These are phyloP conservation scores for Pelodiscus sinensis DNA, from an alignment of 2,113 vertebrate genomes.

Conservation along the genomic window DNA sequence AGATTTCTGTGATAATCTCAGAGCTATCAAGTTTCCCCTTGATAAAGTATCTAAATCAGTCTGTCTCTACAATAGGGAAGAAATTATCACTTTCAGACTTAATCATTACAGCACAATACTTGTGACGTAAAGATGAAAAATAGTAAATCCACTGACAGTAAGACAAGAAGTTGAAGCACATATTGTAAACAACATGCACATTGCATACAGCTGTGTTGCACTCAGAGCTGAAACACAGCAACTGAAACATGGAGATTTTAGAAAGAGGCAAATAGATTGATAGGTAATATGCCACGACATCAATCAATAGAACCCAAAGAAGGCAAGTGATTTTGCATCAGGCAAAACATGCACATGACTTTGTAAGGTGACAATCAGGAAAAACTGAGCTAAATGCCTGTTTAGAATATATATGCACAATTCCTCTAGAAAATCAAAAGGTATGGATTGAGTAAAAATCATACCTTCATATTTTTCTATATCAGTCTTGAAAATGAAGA, in stretches of 20 bases:
- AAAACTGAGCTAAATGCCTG: neutral
- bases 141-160: constrained; percentile 62
- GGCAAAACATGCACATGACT: neutral
- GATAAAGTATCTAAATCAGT: constrained; percentile 67
- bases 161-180: constrained; percentile 43
- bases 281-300: neutral
- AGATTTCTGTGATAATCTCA: constrained; percentile 44
- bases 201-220: constrained; percentile 31
- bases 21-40: constrained; percentile 53
- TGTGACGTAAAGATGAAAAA: constrained; percentile 55
- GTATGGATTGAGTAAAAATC: neutral
- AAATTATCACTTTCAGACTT: constrained; percentile 70
- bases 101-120: constrained; percentile 52
- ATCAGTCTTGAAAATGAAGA: neutral
- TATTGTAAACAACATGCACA: constrained; percentile 54
- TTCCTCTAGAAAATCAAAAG: neutral
- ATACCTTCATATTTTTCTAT: neutral
- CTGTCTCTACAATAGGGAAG: constrained; percentile 50
- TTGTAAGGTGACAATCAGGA: neutral
- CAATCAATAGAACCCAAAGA: neutral
- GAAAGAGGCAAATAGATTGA: neutral
- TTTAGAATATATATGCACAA: neutral
- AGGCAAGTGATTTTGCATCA: neutral
- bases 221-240: constrained; percentile 22
- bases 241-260: constrained; percentile 17